Base-by-base conservation (phyloP, 2,888 invertebrate species). In the Pandemis cinnamomeana region DNA sequence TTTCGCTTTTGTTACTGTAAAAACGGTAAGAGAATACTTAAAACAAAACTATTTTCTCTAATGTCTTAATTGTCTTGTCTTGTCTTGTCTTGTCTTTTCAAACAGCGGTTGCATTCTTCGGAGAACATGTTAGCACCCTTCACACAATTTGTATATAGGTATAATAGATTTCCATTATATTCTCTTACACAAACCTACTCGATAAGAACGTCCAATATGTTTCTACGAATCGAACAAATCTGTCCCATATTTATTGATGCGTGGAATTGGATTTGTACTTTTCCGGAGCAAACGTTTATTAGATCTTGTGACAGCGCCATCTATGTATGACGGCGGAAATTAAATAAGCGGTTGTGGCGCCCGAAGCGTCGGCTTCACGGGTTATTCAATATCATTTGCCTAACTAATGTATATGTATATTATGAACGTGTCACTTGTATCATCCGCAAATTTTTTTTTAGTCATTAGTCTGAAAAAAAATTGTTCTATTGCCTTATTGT, bases 221-320 rank as follows among this genome's bases (percentile, higher is more conserved):
- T 64, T 46, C 27, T 71, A 58, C 72, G 58, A 77, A 71, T 73
- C 69, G 74, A 77, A 78, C 69, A 63, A 77, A 80, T 78, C 81
- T 78, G 72, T 77, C 74, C 72, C 72, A 72, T 79, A 81, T 84
- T 86, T 83, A 79, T 77, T 76, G 82, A 76, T 71, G 81, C 81
- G 80, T 77, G 78, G 84, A 86, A 87, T 88, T 85, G 79, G 78
- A 84, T 88, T 83, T 81, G 76, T 76, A 75, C 71, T 70, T 78
- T 77, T 77, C 73, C 77, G 76, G 64, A 71, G 73, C 78, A 75
- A 67, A 78, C 73, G 80, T 81, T 85, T 87, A 88, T 87, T 87
- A 81, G 79, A 87, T 89, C 80, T 78, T 36, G 58, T 78, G 75
- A 76, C 80, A 85, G 83, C 87, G 88, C 87, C 89, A 89, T 89